Conservation (phyloP, 2,888 invertebrate species). For the Tachina lurida region DNA sequence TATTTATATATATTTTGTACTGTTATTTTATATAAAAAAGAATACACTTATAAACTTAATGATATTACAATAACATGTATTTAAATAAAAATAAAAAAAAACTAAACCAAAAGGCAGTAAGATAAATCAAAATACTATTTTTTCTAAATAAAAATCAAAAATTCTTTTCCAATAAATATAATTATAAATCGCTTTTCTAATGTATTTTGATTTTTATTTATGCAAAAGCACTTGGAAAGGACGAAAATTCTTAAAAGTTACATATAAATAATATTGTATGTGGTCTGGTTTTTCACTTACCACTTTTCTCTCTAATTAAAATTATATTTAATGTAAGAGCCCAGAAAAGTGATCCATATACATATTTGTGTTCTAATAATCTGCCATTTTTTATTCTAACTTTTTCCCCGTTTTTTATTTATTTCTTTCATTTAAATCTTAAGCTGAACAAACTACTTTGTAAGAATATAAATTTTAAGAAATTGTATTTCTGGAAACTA, state of each 20-base stretch:
- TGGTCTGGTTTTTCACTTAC: no score
- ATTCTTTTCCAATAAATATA: not conserved
- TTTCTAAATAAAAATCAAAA: not conserved
- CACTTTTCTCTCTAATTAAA: not conserved
- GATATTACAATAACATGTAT: constrained; percentile 9
- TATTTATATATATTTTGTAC: constrained; percentile 24
- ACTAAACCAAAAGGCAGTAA: not conserved
- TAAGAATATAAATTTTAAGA: constrained; percentile 33
- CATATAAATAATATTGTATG: no score
- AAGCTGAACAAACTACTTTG: constrained; percentile 42
- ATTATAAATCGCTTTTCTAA: not conserved
- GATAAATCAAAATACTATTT: not conserved
- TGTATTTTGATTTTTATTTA: not conserved
- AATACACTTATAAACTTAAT: constrained; percentile 19
- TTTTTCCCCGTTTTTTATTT: constrained; percentile 29
- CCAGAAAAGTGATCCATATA: not conserved
- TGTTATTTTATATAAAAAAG: constrained; percentile 24
- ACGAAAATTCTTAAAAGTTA: no score
- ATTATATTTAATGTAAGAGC: not conserved
- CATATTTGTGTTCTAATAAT: constrained; percentile 69
- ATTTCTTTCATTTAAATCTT: constrained; percentile 33
- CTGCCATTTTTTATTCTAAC: constrained; percentile 54
- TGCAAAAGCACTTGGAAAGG: not conserved
- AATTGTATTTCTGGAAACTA: constrained; percentile 25
- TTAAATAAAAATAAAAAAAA: not conserved